Evolutionary conservation across 2,888 invertebrate genomes (phyloP).

Genomic region (Gastrophysa polygoni): DNA sequence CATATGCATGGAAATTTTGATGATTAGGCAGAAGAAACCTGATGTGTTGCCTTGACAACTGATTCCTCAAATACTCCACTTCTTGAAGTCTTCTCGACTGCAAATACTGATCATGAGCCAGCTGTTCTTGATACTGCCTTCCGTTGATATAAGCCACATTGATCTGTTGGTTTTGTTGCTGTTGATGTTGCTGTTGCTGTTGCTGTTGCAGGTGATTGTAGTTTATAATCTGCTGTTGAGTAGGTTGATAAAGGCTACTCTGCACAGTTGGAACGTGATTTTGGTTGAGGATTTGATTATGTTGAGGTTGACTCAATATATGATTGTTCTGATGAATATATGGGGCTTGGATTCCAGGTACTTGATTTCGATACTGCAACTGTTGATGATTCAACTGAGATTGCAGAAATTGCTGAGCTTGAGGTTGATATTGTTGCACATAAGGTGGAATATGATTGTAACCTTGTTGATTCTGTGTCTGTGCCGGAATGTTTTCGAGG

Average conservation of each 20-base stretch:
- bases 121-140: constrained; percentile 43
- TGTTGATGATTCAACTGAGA: background rate
- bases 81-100: constrained; percentile 41
- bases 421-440: constrained; percentile 23
- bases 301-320: background rate
- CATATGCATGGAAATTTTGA: constrained; percentile 40
- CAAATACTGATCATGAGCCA: constrained; percentile 44
- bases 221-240: background rate
- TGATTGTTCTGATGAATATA: background rate
- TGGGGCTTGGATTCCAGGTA: background rate
- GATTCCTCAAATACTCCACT: constrained; percentile 46
- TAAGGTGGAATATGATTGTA: constrained; percentile 8
- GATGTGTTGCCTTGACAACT: constrained; percentile 48
- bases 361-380: background rate
- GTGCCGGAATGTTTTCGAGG: background rate
- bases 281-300: background rate
- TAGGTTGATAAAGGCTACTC: background rate
- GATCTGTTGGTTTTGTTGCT: constrained; percentile 36
- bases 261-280: background rate
- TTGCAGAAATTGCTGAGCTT: constrained; percentile 7
- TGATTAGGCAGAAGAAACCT: constrained; percentile 47
- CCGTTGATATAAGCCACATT: constrained; percentile 40
- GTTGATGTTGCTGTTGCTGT: constrained; percentile 18
- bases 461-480: constrained; percentile 3
- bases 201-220: constrained; percentile 18